Percentiles rank a stretch among this genome's conserved stretches.
Conservation (phyloP, 1,140 invertebrate genomes). For the Drosophila kurseongensis region DNA sequence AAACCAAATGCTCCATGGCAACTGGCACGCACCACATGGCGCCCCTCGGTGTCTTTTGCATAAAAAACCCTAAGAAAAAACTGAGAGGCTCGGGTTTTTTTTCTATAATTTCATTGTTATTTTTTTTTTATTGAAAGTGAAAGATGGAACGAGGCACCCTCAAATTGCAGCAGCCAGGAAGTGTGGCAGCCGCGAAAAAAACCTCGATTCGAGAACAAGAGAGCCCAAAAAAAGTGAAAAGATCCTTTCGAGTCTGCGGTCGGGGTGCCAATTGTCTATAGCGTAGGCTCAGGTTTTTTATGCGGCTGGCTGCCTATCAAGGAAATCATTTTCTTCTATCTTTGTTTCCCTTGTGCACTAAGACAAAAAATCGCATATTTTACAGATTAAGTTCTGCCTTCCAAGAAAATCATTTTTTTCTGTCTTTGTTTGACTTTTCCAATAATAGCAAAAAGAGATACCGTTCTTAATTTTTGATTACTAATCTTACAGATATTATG, state of each 20-base stretch:
- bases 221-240: slow-evolving; percentile 75
- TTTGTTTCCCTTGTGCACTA: slow-evolving; percentile 12
- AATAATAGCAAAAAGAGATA: too few species aligned
- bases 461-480: too few species aligned
- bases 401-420: too few species aligned
- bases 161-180: slow-evolving; percentile 76
- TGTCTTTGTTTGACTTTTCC: too few species aligned
- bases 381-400: too few species aligned
- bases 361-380: neutral
- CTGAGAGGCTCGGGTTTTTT: slow-evolving; percentile 66
- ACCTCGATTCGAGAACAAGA: slow-evolving; percentile 24
- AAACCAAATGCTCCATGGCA: slow-evolving; percentile 54
- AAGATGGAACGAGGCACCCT: slow-evolving; percentile 71
- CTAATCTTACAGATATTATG: too few species aligned
- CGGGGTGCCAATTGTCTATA: slow-evolving; percentile 76
- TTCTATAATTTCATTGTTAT: slow-evolving; percentile 74
- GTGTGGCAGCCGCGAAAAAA: slow-evolving; percentile 75
- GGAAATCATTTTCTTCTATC: slow-evolving; percentile 67
- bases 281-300: slow-evolving; percentile 44
- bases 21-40: slow-evolving; percentile 79
- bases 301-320: slow-evolving; percentile 51
- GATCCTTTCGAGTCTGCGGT: slow-evolving; percentile 67
- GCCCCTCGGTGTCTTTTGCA: slow-evolving; percentile 74
- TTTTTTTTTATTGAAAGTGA: slow-evolving; percentile 77
- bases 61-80: slow-evolving; percentile 62